These are phyloP conservation scores for Druon quercuslanigerum DNA, from an alignment of 1,140 invertebrate species.

Conservation along the genomic window DNA sequence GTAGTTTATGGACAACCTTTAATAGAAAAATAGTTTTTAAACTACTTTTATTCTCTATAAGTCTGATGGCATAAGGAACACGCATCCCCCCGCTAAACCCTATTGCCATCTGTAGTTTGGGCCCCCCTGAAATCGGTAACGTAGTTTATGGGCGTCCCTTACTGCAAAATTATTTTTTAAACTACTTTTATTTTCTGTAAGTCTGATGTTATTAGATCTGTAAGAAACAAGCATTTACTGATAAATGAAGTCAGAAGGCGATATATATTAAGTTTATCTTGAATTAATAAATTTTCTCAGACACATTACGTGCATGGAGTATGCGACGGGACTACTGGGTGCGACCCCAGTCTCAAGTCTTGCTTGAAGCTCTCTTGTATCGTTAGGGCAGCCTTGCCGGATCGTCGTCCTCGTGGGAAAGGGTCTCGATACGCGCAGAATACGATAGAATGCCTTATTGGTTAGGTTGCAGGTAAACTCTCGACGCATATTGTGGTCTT, in stretches of 20 bases:
- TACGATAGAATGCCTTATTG: slow-evolving; percentile 58
- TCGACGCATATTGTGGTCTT: slow-evolving; percentile 56
- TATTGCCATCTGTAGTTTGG: too few species aligned
- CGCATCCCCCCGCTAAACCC: too few species aligned
- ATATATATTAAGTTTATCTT: slow-evolving; percentile 39
- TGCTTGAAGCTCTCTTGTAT: slow-evolving; percentile 38
- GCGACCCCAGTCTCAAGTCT: slow-evolving; percentile 34
- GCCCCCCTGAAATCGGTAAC: too few species aligned
- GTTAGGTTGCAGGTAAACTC: slow-evolving; percentile 54
- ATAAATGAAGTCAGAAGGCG: too few species aligned
- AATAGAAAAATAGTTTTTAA: too few species aligned
- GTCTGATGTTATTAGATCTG: slow-evolving; percentile 49
- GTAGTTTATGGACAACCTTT: too few species aligned
- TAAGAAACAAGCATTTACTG: slow-evolving; percentile 22
- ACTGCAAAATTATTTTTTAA: too few species aligned
- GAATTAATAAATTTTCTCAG: slow-evolving; percentile 40
- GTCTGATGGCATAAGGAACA: too few species aligned
- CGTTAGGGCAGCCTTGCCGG: slow-evolving; percentile 49
- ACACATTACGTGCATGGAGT: slow-evolving; percentile 16
- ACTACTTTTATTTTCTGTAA: too few species aligned
- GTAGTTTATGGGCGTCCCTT: too few species aligned
- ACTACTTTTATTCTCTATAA: too few species aligned
- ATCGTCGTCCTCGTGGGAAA: slow-evolving; percentile 58
- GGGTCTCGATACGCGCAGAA: slow-evolving; percentile 56
- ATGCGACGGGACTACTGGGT: neutral